phyloP scores from a whole-genome alignment of 2,113 vertebrate genomes.

The Sinocyclocheilus anshuiensis region DNA sequence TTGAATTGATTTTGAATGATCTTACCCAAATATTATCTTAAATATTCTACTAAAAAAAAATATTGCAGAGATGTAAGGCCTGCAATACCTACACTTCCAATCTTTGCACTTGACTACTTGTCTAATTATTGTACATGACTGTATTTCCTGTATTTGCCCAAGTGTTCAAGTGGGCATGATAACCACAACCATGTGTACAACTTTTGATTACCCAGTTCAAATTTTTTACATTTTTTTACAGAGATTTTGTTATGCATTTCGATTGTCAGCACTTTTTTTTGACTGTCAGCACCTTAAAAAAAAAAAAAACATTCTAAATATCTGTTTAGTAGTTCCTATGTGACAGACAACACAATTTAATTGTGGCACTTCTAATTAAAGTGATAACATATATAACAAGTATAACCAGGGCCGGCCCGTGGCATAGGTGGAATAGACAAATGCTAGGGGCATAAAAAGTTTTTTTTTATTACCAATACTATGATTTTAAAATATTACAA shows the following conservation, averaged over 20 bases:
- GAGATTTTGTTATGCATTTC: background rate
- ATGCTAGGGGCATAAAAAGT: too few species aligned
- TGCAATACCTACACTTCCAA: background rate
- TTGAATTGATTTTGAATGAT: background rate
- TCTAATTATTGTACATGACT: background rate
- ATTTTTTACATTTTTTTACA: background rate
- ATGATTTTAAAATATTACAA: too few species aligned
- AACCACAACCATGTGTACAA: background rate
- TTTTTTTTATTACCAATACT: too few species aligned
- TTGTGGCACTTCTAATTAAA: too few species aligned
- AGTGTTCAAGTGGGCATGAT: background rate
- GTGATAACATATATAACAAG: too few species aligned
- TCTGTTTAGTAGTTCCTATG: too few species aligned
- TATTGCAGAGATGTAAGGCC: background rate
- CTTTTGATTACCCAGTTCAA: background rate
- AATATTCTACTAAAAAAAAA: background rate
- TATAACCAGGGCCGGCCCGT: too few species aligned
- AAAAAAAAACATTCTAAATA: too few species aligned
- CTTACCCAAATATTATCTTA: background rate
- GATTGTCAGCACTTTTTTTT: background rate
- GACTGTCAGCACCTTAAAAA: too few species aligned
- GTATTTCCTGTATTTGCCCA: background rate
- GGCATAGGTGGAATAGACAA: too few species aligned
- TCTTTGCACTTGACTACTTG: background rate
- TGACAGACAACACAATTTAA: too few species aligned